These are phyloP conservation scores for Diadema setosum DNA, from an alignment of 35 echinoderm and acorn worm species.

Conservation along the genomic window DNA sequence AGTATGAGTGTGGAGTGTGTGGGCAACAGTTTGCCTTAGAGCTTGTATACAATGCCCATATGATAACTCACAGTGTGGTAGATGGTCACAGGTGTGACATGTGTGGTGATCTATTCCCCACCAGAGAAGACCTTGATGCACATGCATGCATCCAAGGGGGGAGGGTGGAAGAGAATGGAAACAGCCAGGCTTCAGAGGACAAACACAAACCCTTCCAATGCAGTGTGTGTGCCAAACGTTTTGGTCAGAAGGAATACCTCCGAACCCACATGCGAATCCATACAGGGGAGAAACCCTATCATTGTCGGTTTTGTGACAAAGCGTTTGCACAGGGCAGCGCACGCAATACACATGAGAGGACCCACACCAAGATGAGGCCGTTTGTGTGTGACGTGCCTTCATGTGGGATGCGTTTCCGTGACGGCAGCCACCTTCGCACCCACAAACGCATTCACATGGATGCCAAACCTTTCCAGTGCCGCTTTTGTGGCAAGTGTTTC, in stretches of 20 bases:
- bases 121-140: background rate
- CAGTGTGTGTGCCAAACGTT: background rate
- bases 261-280: slow-evolving; percentile 1
- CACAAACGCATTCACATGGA: slow-evolving; percentile 51
- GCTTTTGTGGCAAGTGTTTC: slow-evolving; percentile 52
- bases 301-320: slow-evolving; percentile 4
- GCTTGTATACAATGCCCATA: slow-evolving; percentile 15
- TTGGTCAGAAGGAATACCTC: background rate
- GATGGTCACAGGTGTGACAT: background rate
- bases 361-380: slow-evolving; percentile 6
- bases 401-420: background rate
- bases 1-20: background rate
- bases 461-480: slow-evolving; percentile 20
- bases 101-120: slow-evolving; percentile 2
- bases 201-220: background rate
- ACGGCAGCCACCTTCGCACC: background rate
- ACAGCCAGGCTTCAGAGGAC: background rate
- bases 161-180: background rate
- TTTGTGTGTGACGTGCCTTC: slow-evolving; percentile 18
- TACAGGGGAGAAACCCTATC: slow-evolving; percentile 45
- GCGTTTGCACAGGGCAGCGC: slow-evolving; percentile 5
- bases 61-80: slow-evolving; percentile 9
- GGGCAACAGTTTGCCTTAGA: slow-evolving; percentile 7
- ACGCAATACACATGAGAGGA: slow-evolving; percentile 36
- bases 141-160: background rate